phyloP scores from a whole-genome alignment of 1,140 invertebrate species.

The Drosophila yakuba region DNA sequence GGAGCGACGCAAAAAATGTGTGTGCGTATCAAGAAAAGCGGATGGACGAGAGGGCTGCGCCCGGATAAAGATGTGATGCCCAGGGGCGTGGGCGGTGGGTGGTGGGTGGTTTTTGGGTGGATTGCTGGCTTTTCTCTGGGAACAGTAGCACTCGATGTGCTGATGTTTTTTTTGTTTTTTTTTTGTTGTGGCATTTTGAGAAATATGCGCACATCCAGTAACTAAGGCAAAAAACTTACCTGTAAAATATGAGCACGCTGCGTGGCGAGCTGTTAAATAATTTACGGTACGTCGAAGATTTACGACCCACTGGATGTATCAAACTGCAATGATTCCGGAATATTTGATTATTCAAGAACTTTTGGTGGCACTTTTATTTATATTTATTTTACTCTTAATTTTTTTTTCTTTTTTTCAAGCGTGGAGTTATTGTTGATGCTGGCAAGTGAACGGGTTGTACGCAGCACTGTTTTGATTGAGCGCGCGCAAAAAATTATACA shows the following conservation, averaged over 20 bases:
- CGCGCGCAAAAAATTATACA: conserved; percentile 82
- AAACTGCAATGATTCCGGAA: conserved; percentile 65
- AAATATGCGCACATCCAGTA: conserved; percentile 52
- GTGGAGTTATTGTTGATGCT: conserved; percentile 35
- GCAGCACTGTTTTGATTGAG: conserved; percentile 76
- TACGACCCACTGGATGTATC: conserved; percentile 30
- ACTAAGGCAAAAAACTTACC: conserved; percentile 74
- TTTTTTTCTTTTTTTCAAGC: conserved; percentile 1
- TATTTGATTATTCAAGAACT: conserved; percentile 43
- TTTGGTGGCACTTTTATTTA: neutral
- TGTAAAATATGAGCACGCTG: conserved; percentile 70
- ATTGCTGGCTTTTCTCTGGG: conserved; percentile 40
- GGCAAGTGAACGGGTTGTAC: conserved; percentile 17
- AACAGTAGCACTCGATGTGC: conserved; percentile 35
- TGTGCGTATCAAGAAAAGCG: conserved; percentile 59
- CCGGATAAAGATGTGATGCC: conserved; percentile 41
- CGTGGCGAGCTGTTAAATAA: conserved; percentile 58
- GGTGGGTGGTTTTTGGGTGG: conserved; percentile 26
- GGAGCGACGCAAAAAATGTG: conserved; percentile 68
- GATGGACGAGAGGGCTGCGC: conserved; percentile 22
- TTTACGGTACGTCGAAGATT: conserved; percentile 53
- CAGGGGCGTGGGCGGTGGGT: conserved; percentile 51
- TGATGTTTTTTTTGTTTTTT: conserved; percentile 32
- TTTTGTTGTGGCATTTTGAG: conserved; percentile 12
- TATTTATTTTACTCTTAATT: neutral